Conservation (phyloP, 2,888 invertebrate genomes). For the Tridacna crocea region DNA sequence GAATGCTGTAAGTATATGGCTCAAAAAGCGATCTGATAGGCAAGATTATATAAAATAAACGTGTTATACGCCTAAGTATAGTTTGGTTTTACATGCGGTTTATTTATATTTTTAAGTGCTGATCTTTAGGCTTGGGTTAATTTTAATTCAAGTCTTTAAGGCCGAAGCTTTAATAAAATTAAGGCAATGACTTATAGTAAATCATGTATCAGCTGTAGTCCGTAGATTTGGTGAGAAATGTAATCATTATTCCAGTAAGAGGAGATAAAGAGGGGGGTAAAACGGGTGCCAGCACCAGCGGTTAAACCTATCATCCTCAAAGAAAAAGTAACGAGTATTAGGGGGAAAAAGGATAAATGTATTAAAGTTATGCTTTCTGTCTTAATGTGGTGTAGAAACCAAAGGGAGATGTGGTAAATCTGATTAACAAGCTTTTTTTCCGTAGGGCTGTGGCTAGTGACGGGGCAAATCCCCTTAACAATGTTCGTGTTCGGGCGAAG, state of each 20-base stretch:
- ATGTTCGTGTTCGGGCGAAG: constrained; percentile 61
- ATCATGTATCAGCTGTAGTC: neutral
- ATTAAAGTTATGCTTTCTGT: neutral
- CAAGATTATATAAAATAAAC: too few relatives aligned
- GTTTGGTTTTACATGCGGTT: too few relatives aligned
- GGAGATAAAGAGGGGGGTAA: constrained; percentile 40
- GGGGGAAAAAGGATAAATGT: constrained; percentile 2
- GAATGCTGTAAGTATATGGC: too few relatives aligned
- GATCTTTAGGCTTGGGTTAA: too few relatives aligned
- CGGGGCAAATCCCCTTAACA: constrained; percentile 74
- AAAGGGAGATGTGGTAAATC: neutral
- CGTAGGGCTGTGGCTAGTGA: constrained; percentile 56
- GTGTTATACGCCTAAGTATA: too few relatives aligned
- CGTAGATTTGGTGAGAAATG: neutral
- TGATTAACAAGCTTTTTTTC: neutral
- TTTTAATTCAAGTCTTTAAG: too few relatives aligned
- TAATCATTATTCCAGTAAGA: neutral
- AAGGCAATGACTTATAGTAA: neutral
- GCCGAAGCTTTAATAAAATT: neutral
- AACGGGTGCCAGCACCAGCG: constrained; percentile 75
- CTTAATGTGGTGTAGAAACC: neutral
- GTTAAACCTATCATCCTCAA: constrained; percentile 65
- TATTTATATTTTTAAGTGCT: too few relatives aligned
- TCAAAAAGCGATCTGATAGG: too few relatives aligned
- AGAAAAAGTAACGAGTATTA: constrained; percentile 44